Base-by-base conservation (phyloP, 2,888 invertebrate genomes). In the Volucella zonaria region DNA sequence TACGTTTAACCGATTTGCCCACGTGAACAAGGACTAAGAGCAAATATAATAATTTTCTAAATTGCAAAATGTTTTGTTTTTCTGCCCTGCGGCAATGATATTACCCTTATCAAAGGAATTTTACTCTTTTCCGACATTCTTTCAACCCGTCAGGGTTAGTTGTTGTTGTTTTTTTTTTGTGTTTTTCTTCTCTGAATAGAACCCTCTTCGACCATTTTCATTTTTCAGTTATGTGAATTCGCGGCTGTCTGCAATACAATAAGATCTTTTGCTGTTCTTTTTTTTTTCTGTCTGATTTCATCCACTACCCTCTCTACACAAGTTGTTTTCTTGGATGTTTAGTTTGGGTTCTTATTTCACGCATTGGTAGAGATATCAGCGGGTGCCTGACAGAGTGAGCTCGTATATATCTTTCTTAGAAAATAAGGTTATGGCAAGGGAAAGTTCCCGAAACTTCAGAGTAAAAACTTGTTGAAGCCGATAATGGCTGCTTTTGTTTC, bases 41-140 rank as follows among this genome's bases (percentile, higher is more conserved):
- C 54, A 54, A 82, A 71, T 82, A 82, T 77, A 77, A 77, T 73
- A 82, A 77, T 82, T 82, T 77, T 77, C 71, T 61, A 82, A 82
- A 82, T 77, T 74, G 64, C 75, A 75, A 79, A 79, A 68, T 31
- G 31, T 6, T 31, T 31, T 31, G 31, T 83, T 83, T 83, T 58
- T 47, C 49, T 64, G 74, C 70, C 68, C 74, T 59, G 43, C 49
- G 74, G 74, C 49, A 64, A 78, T 52, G 74, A 70, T 70, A 70
- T 70, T 66, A 61, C 79, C 75, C 75, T 79, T 70, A 83, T 83
- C 79, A 74, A 66, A 51, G 31, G 58, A 74, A 59, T 59, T 43
- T 40, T 59, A 23, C 43, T 62, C 42, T 45, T 68, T 61, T 54
- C 40, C 62, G 23, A 52, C 18, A 45, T 64, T 8, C 23, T 66